These are phyloP conservation scores for Pagrus major DNA, from an alignment of 2,113 vertebrate genomes.

Conservation along the genomic window DNA sequence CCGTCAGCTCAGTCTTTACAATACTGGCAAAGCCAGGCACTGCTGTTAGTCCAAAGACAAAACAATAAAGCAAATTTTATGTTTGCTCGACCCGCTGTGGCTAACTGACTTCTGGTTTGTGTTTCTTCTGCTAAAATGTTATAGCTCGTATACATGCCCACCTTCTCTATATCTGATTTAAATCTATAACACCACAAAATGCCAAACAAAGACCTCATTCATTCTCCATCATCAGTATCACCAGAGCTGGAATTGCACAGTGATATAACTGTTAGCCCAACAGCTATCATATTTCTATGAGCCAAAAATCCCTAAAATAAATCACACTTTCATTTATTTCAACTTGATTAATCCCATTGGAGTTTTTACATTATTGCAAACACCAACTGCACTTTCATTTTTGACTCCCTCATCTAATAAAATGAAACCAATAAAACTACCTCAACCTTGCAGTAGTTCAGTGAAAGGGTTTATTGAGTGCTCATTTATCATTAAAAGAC, in stretches of 20 bases:
- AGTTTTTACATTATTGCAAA: background rate
- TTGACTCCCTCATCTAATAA: background rate
- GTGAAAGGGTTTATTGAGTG: background rate
- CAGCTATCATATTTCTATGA: background rate
- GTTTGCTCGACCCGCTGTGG: background rate
- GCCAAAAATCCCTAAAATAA: background rate
- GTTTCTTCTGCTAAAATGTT: constrained; percentile 5
- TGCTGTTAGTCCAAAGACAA: constrained; percentile 7
- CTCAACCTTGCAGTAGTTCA: background rate
- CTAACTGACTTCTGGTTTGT: background rate
- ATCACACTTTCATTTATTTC: background rate
- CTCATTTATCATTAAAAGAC: background rate
- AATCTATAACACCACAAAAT: background rate
- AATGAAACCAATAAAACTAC: background rate
- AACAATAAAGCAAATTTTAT: constrained; percentile 24
- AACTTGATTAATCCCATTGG: background rate
- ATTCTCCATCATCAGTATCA: background rate
- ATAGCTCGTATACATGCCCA: background rate
- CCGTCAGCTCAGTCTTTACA: background rate
- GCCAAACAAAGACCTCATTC: background rate
- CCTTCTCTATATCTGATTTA: background rate
- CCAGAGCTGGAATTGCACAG: background rate
- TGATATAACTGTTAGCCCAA: background rate
- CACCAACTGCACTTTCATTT: background rate
- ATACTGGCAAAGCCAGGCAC: background rate